These are phyloP conservation scores for Hyphantria cunea DNA, from an alignment of 1,140 invertebrate genomes.

Conservation along the genomic window DNA sequence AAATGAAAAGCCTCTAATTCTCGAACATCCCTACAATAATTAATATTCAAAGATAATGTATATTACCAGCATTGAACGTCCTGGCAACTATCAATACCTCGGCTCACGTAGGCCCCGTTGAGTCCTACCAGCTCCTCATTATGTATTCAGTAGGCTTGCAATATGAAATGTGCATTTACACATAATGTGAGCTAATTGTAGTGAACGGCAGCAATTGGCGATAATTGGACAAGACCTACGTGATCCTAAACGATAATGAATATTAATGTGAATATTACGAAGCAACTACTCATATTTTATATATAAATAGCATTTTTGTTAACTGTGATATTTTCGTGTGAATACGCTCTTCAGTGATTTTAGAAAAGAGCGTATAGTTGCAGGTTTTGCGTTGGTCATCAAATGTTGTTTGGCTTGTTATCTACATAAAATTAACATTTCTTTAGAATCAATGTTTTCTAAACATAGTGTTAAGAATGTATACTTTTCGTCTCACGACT, in stretches of 20 bases:
- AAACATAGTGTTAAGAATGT: too few species aligned
- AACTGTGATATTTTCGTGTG: neutral
- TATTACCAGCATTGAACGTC: neutral
- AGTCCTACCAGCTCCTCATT: neutral
- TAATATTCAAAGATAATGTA: too few species aligned
- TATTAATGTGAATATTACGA: constrained; percentile 17
- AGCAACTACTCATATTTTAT: constrained; percentile 1
- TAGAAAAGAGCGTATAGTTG: too few species aligned
- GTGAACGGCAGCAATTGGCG: constrained; percentile 20
- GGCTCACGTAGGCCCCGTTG: neutral
- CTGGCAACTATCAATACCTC: neutral
- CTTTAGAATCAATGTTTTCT: too few species aligned
- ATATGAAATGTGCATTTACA: constrained; percentile 31
- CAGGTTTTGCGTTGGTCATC: too few species aligned
- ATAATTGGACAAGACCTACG: constrained; percentile 21
- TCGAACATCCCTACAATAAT: too few species aligned
- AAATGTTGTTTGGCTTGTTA: too few species aligned
- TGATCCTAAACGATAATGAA: constrained; percentile 11
- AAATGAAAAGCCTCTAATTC: too few species aligned
- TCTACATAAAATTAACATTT: too few species aligned
- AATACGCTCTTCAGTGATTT: too few species aligned
- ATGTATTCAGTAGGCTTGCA: constrained; percentile 15
- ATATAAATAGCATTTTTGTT: neutral
- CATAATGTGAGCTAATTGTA: constrained; percentile 27
- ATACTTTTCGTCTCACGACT: too few species aligned